Conservation (phyloP, 2,888 invertebrate species). For the Alcis repandata region DNA sequence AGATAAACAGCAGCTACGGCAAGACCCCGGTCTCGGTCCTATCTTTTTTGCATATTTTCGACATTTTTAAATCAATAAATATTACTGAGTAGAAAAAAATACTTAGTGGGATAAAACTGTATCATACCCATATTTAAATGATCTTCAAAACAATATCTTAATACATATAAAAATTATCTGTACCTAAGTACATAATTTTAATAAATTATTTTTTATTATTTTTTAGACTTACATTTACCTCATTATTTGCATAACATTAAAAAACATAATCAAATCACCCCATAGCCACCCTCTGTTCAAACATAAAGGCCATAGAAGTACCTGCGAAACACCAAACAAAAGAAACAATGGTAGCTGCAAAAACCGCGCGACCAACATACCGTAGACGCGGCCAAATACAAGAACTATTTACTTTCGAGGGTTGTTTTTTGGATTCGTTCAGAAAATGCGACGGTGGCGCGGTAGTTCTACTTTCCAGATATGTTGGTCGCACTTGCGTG, state of each 20-base stretch:
- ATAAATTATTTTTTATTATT: too few relatives aligned
- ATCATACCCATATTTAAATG: too few relatives aligned
- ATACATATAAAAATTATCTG: too few relatives aligned
- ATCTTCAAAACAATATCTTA: too few relatives aligned
- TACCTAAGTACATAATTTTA: too few relatives aligned
- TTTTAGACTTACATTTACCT: too few relatives aligned
- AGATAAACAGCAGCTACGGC: too few relatives aligned
- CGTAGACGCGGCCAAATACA: not conserved
- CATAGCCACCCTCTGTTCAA: slow-evolving; percentile 1
- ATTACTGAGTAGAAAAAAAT: too few relatives aligned
- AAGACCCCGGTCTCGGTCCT: too few relatives aligned
- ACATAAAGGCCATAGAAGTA: slow-evolving; percentile 15
- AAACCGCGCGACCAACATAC: not conserved
- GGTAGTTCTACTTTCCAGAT: not conserved
- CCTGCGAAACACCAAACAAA: slow-evolving; percentile 14
- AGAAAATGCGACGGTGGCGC: not conserved
- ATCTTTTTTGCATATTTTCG: too few relatives aligned
- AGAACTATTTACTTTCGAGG: not conserved
- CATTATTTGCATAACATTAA: not conserved
- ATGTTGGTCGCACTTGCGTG: slow-evolving; percentile 58
- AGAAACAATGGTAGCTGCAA: slow-evolving; percentile 2
- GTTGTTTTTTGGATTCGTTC: not conserved
- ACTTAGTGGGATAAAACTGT: too few relatives aligned
- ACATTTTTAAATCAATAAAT: too few relatives aligned
- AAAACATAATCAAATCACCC: not conserved